Percentiles rank a stretch among this genome's conserved stretches.
phyloP scores from a whole-genome alignment of 2,113 vertebrate genomes.

The Passer domesticus region DNA sequence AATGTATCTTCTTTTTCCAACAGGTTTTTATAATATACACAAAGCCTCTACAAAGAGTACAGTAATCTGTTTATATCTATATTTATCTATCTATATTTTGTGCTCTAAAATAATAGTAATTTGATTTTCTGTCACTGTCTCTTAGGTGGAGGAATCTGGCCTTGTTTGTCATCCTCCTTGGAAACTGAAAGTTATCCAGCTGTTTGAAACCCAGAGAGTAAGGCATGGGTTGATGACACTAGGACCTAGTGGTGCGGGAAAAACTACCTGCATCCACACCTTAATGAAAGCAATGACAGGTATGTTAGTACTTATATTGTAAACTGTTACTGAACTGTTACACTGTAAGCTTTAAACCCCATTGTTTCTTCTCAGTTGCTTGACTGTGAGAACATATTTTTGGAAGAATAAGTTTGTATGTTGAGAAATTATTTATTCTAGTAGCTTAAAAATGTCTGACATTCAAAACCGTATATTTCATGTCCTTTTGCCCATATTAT shows the following conservation, averaged over 20 bases:
- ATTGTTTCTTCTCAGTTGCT: neutral
- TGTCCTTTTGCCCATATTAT: neutral
- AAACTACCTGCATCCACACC: slow-evolving; percentile 90
- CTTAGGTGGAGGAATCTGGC: slow-evolving; percentile 86
- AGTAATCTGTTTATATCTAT: neutral
- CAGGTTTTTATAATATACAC: neutral
- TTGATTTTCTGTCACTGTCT: neutral
- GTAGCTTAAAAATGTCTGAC: neutral
- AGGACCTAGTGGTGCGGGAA: slow-evolving; percentile 94
- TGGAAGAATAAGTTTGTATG: neutral
- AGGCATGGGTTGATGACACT: slow-evolving; percentile 95
- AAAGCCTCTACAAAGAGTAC: neutral
- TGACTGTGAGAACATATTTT: neutral
- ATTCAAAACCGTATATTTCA: neutral
- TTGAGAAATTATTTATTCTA: neutral
- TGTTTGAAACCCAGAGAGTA: slow-evolving; percentile 92
- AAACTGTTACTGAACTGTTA: neutral
- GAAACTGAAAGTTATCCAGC: slow-evolving; percentile 94
- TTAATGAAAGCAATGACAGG: slow-evolving; percentile 94
- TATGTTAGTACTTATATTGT: slow-evolving; percentile 13
- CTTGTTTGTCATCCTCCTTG: slow-evolving; percentile 91
- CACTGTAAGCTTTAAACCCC: neutral
- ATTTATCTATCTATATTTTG: neutral
- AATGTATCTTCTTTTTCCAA: neutral
- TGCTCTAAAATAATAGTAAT: neutral